phyloP scores from a whole-genome alignment of 1,140 invertebrate species.

The Temnothorax nylanderi region DNA sequence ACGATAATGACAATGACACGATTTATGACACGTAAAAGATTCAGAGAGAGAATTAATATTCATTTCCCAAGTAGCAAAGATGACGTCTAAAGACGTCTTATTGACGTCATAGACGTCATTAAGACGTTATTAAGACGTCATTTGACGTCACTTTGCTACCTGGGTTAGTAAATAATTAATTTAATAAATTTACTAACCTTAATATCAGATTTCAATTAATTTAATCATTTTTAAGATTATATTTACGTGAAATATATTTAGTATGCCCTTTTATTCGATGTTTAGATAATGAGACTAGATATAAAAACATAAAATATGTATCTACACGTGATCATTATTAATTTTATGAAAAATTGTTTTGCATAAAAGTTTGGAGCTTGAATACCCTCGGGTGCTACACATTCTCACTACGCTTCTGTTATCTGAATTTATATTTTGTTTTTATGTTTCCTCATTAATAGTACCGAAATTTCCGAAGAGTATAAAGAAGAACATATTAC shows the following conservation, averaged over 20 bases:
- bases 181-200: too few species aligned
- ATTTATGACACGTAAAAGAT: neutral
- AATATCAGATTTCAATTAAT: neutral
- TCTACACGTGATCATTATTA: neutral
- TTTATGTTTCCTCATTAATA: neutral
- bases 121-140: too few species aligned
- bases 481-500: neutral
- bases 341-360: neutral
- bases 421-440: slow-evolving; percentile 16
- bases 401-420: neutral
- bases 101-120: too few species aligned
- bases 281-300: neutral
- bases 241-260: neutral
- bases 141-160: too few species aligned
- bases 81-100: too few species aligned
- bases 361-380: neutral
- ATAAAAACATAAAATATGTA: neutral
- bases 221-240: neutral
- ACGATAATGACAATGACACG: neutral
- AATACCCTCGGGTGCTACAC: neutral
- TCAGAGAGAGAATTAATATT: neutral
- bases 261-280: neutral
- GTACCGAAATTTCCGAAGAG: neutral
- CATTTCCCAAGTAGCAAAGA: too few species aligned
- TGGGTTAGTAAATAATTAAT: neutral